Base-by-base conservation (phyloP, 2,888 invertebrate species). In the Melangyna quadrimaculata region DNA sequence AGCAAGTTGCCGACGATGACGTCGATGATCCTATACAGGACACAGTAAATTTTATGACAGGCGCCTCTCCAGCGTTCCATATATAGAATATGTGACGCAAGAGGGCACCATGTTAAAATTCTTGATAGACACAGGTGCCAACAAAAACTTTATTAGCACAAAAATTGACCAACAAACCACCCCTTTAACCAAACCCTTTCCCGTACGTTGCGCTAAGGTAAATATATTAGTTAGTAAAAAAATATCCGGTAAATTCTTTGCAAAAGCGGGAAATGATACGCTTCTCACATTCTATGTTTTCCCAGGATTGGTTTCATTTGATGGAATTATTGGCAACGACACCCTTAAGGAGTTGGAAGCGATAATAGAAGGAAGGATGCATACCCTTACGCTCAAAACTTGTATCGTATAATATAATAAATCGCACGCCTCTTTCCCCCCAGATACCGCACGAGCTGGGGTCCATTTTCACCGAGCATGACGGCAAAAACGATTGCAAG, bases 291-390 rank as follows among this genome's bases (percentile, higher is more conserved):
- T 48, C 9, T 48, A 48, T 10, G 87, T 35, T 3, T 10, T 35
- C 0, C 35, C 35, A 35, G 9, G 35, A 9, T 35, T 35, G 53
- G 19, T 48, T 17, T 17, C 37, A 3, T 73, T 73, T 19, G 51
- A 73, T 40, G 73, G 73, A 2, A 65, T 86, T 35, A 83, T 78
- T 17, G 82, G 87, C 1, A 81, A 87, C 5, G 84, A 87, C 22
- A 79, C 79, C 0, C 27, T 87, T 10, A 78, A 74, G 9, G 32
- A 87, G n/a, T 45, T 87, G 8, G 65, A 74, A 9, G 82, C 87
- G n/a, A 53, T 88, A 10, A 84, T 82, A 32, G 82, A 87, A n/a
- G 55, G 78, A 35, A 82, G 82, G 63, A 59, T 69, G 17, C 77
- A 87, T 55, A 17, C 17, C 22, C 17, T 48, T 5, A 40, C 14